Evolutionary conservation across 1,140 invertebrate species (phyloP).

Genomic region (Linepithema humile): DNA sequence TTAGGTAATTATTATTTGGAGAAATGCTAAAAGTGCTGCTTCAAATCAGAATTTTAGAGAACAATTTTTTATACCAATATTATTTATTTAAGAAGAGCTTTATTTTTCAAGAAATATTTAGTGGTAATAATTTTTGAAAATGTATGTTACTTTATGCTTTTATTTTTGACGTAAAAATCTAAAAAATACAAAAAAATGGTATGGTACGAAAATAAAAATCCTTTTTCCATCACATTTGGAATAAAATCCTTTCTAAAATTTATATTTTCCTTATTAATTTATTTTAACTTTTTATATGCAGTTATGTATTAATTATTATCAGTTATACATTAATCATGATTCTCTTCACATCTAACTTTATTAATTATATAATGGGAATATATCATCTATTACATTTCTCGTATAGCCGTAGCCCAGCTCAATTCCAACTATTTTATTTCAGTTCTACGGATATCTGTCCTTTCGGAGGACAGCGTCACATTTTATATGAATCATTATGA

Average conservation of each 20-base stretch:
- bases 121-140: neutral
- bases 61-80: neutral
- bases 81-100: neutral
- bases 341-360: too few relatives aligned
- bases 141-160: neutral
- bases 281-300: neutral
- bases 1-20: neutral
- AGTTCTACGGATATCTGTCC: neutral
- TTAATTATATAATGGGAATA: neutral
- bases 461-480: neutral
- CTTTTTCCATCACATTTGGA: too few relatives aligned
- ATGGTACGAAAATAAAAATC: too few relatives aligned
- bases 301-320: neutral
- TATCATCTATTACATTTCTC: constrained; percentile 11
- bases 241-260: neutral
- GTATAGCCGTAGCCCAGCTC: too few relatives aligned
- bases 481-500: neutral
- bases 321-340: neutral
- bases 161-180: neutral
- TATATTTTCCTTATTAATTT: neutral
- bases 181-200: neutral
- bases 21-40: neutral
- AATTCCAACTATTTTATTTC: neutral
- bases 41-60: neutral
- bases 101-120: neutral